A percentile compares a stretch with the other conserved stretches of the same genome.
These are phyloP conservation scores for Paedocypris sp. DNA, from an alignment of 2,113 vertebrate species.

Conservation along the genomic window DNA sequence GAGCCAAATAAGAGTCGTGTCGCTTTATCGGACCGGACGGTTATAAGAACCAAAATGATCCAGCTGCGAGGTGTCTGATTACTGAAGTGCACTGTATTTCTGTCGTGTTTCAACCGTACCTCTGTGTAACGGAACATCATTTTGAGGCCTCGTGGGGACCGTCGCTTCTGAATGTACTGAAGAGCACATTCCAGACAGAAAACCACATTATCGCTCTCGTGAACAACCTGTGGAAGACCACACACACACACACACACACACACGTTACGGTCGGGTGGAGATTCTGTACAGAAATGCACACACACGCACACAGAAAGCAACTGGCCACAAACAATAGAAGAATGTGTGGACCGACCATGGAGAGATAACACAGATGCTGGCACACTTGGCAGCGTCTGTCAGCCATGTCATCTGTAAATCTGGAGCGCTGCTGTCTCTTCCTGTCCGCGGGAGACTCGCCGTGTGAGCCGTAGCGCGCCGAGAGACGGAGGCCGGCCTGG, in stretches of 20 bases:
- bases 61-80: too few species aligned
- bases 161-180: conserved; percentile 77
- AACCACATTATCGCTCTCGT: conserved; percentile 80
- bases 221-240: conserved; percentile 63
- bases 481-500: conserved; percentile 72
- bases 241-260: too few species aligned
- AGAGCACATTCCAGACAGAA: conserved; percentile 84
- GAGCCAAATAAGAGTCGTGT: too few species aligned
- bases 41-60: too few species aligned
- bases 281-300: too few species aligned
- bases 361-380: conserved; percentile 80
- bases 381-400: conserved; percentile 80
- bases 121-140: conserved; percentile 85
- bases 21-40: too few species aligned
- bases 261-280: too few species aligned
- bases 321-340: too few species aligned
- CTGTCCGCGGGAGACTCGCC: conserved; percentile 53
- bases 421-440: conserved; percentile 77
- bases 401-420: conserved; percentile 73
- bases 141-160: conserved; percentile 78
- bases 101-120: too few species aligned
- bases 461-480: conserved; percentile 73
- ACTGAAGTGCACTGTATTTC: too few species aligned
- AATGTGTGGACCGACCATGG: conserved; percentile 70
- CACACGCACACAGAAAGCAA: too few species aligned